These are phyloP conservation scores for Amphipoea lucens DNA, from an alignment of 2,888 invertebrate species.

Conservation along the genomic window DNA sequence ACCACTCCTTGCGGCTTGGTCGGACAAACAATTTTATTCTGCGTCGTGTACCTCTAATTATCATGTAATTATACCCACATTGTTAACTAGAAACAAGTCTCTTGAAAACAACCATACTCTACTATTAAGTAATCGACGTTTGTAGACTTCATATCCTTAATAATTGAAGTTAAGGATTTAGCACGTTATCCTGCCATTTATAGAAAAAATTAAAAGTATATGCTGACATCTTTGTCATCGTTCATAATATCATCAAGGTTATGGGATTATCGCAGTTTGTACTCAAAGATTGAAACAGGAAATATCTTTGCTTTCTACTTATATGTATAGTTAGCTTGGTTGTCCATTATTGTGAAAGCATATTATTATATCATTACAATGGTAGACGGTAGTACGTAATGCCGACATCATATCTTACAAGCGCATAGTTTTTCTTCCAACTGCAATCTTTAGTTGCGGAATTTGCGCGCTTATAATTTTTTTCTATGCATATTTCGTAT, in stretches of 20 bases:
- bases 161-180: not conserved
- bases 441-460: not conserved
- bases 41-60: slow-evolving; percentile 43
- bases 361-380: not conserved
- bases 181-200: not conserved
- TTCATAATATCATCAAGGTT: not conserved
- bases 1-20: slow-evolving; percentile 35
- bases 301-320: not conserved
- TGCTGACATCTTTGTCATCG: not conserved
- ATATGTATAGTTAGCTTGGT: not conserved
- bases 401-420: not conserved
- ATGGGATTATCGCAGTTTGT: not conserved
- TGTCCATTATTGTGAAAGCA: not conserved
- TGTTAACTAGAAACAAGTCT: slow-evolving; percentile 32
- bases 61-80: slow-evolving; percentile 6
- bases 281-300: not conserved
- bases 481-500: not conserved
- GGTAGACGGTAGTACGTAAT: not conserved
- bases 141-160: not conserved
- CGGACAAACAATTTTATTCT: slow-evolving; percentile 40
- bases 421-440: not conserved
- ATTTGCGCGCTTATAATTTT: not conserved
- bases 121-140: not conserved
- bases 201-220: not conserved
- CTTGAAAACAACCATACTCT: not conserved